Percentiles rank a stretch among this genome's conserved stretches.
These are phyloP conservation scores for Anticlea derivata DNA, from an alignment of 2,888 invertebrate species.

Conservation along the genomic window DNA sequence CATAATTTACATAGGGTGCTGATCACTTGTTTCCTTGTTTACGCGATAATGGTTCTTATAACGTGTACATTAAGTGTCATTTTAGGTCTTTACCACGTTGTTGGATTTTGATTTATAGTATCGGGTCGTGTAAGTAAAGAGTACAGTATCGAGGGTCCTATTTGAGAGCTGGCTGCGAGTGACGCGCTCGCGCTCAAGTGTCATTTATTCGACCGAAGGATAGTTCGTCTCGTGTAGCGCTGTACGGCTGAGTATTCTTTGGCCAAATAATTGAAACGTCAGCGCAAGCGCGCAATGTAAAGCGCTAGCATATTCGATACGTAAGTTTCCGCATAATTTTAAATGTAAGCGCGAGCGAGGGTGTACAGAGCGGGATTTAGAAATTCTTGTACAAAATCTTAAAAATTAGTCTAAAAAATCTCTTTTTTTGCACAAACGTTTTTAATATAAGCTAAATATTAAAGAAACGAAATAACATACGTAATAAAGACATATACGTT, in stretches of 20 bases:
- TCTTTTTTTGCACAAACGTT: slow-evolving; percentile 75
- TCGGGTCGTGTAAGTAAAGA: slow-evolving; percentile 46
- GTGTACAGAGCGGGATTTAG: slow-evolving; percentile 30
- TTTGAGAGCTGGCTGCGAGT: slow-evolving; percentile 3
- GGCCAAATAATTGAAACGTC: neutral
- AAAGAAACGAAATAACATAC: slow-evolving; percentile 79
- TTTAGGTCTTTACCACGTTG: slow-evolving; percentile 48
- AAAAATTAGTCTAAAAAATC: slow-evolving; percentile 51
- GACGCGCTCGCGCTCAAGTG: neutral
- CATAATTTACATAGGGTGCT: slow-evolving; percentile 64
- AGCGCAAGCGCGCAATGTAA: neutral
- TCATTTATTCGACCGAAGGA: neutral
- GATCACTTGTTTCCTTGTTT: slow-evolving; percentile 49
- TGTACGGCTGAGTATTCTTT: neutral
- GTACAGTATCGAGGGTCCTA: slow-evolving; percentile 34
- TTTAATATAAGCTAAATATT: slow-evolving; percentile 65
- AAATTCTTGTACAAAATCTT: slow-evolving; percentile 69
- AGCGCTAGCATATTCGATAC: slow-evolving; percentile 19
- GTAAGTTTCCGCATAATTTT: slow-evolving; percentile 32
- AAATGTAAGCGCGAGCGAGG: slow-evolving; percentile 12
- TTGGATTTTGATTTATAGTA: slow-evolving; percentile 43
- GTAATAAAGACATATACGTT: slow-evolving; percentile 84
- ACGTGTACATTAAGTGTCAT: slow-evolving; percentile 31
- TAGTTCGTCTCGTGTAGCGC: neutral
- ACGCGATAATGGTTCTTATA: slow-evolving; percentile 35